Percentiles rank a stretch among this genome's conserved stretches.
These are phyloP conservation scores for Rotaria sp. DNA, from an alignment of 2,888 invertebrate genomes.

Conservation along the genomic window DNA sequence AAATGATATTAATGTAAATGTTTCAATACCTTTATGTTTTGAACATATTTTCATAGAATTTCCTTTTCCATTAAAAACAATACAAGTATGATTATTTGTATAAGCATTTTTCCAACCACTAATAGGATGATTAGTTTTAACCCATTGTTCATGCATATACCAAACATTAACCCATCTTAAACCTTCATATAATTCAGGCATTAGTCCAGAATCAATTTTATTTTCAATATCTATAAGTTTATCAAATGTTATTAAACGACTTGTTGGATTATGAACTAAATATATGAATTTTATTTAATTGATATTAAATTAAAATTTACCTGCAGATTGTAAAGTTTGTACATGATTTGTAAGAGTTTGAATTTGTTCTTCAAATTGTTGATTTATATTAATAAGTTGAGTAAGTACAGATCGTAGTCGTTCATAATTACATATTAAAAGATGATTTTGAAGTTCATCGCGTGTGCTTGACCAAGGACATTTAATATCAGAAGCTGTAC, in stretches of 20 bases:
- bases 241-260: not conserved
- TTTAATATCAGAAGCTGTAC: not conserved
- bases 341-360: not conserved
- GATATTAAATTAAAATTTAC: not conserved
- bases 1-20: not conserved
- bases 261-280: not conserved
- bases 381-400: not conserved
- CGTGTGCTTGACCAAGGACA: slow-evolving; percentile 1
- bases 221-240: not conserved
- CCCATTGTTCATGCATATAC: not conserved
- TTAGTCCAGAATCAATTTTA: not conserved
- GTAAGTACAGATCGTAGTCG: not conserved
- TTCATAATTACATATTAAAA: not conserved
- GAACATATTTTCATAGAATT: not conserved
- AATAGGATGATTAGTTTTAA: not conserved
- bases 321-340: not conserved
- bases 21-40: not conserved
- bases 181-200: not conserved
- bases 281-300: not conserved
- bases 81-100: not conserved
- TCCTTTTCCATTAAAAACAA: not conserved
- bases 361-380: not conserved
- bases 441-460: not conserved
- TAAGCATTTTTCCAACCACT: not conserved
- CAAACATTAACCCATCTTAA: not conserved